Evolutionary conservation across 2,113 vertebrate genomes (phyloP), one percentile per base, ranked within the genome.

Genomic region (Mola mola): DNA sequence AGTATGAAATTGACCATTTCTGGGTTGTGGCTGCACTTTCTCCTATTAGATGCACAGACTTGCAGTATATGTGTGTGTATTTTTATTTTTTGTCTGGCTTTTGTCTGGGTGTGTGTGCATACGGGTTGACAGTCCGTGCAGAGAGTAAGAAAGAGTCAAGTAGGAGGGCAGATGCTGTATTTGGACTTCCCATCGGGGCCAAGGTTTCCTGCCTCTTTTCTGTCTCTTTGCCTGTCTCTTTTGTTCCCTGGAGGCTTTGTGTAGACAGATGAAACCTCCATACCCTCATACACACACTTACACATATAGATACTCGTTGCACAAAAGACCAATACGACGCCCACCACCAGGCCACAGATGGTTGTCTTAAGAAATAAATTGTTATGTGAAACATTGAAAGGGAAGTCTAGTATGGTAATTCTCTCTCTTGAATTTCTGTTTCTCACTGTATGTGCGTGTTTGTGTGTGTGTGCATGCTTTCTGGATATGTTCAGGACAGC

Each of bases 361-460:
- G 48, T 76, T 75, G 50, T 78, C 55, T 42, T 52, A 78, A 66
- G 64, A 60, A 71, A 65, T 68, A 70, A 13, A 34, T 44, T 43
- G 61, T 26, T 61, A 71, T 53, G 66, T 70, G 64, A 82, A 73
- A 82, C 63, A 80, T 78, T 72, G 36, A 65, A 76, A 75, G 31
- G 37, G 67, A 80, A 63, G 75, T 78, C 60, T 65, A 11, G 64
- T 67, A 84, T 78, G 73, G 79, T 70, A 78, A 82, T 84, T 49
- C 48, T 59, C 38, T 75, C 75, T 75, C 68, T 46, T 41, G 74
- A 66, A 71, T 68, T 53, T 41, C 51, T 73, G 26, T 66, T 66
- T 61, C 17, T 37, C 36, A 62, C 19, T 42, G 34, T 46, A n/a
- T 25, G 4, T 61, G 41, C 65, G 33, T 52, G 28, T 31, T 9